Base-by-base conservation (phyloP, 2,888 invertebrate genomes). In the Caenorhabditis sp. region DNA sequence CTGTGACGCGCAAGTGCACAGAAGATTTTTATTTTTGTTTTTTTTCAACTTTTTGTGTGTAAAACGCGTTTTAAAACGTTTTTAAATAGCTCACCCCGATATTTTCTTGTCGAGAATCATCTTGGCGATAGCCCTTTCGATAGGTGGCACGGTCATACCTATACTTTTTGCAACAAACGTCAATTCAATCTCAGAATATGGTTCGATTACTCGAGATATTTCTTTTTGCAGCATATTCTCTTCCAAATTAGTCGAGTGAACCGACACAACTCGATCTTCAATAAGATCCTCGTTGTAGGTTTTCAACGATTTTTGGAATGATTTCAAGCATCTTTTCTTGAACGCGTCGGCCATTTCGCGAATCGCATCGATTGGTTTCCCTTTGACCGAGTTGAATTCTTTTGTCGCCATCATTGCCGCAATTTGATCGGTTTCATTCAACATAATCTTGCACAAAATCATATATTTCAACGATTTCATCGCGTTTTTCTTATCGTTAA, bases 41-140 rank as follows among this genome's bases (percentile, higher is more conserved):
- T 31, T 4, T 31, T 31, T 31, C 10, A n/a, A n/a, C n/a, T n/a
- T n/a, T 12, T 19, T 12, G 19, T 14, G 17, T 59, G 8, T 59
- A 24, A n/a, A 24, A 21, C 4, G 26, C 64, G 27, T 31, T 26
- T 26, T 10, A 3, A 26, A 26, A 24, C n/a, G n/a, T n/a, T n/a
- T n/a, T n/a, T n/a, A n/a, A 21, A 61, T 6, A 23, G 10, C 5
- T 61, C n/a, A 74, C 87, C 90, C 90, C 85, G 88, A 88, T 83
- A 99, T 92, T 90, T 97, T 99, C 88, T 95, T 95, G 89, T 99
- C 99, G 88, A 99, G 90, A 88, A 99, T 97, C 99, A 99, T 99
- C 90, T 97, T 97, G 60, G 97, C 97, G 68, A 99, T 90, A 90
- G 99, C 99, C 90, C 95, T 95, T 90, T 99, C 99, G 64, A 99